Conservation (phyloP, 2,797 vertebrate genomes). For the Sebastes dallii region DNA sequence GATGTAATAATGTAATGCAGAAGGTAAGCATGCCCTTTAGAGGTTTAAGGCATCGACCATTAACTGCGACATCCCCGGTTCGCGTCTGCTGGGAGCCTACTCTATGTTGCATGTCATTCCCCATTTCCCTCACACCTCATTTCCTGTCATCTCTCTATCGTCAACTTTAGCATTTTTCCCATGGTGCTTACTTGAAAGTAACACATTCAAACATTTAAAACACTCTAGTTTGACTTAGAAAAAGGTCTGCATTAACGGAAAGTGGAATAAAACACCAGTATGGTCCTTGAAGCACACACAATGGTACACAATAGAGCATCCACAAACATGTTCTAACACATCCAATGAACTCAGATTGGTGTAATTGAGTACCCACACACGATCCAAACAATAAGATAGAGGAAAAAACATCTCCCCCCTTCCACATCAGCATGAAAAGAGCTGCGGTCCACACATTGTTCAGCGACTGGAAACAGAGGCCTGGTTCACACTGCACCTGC, state of each 20-base stretch:
- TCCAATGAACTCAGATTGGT: slow-evolving; percentile 4
- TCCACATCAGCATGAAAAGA: slow-evolving; percentile 30
- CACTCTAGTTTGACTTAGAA: not conserved
- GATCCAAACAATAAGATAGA: slow-evolving; percentile 6
- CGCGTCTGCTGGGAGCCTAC: not conserved
- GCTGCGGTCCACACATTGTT: slow-evolving; percentile 44
- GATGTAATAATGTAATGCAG: not conserved
- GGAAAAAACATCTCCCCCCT: slow-evolving; percentile 1
- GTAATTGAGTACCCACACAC: slow-evolving; percentile 16
- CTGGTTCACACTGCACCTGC: slow-evolving; percentile 66
- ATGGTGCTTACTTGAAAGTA: not conserved
- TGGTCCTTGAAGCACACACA: not conserved
- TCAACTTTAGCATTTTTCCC: not conserved
- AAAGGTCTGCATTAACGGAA: not conserved
- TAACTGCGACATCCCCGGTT: not conserved
- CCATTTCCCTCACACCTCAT: no score
- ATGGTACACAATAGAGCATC: not conserved
- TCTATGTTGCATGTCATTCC: not conserved
- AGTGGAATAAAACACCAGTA: not conserved
- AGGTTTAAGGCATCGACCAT: not conserved
- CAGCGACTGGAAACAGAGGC: slow-evolving; percentile 50
- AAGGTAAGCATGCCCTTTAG: not conserved
- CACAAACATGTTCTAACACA: not conserved
- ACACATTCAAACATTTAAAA: not conserved
- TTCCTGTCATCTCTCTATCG: not conserved